Conservation (phyloP, 2,113 vertebrate species). For the Syngnathus typhle region DNA sequence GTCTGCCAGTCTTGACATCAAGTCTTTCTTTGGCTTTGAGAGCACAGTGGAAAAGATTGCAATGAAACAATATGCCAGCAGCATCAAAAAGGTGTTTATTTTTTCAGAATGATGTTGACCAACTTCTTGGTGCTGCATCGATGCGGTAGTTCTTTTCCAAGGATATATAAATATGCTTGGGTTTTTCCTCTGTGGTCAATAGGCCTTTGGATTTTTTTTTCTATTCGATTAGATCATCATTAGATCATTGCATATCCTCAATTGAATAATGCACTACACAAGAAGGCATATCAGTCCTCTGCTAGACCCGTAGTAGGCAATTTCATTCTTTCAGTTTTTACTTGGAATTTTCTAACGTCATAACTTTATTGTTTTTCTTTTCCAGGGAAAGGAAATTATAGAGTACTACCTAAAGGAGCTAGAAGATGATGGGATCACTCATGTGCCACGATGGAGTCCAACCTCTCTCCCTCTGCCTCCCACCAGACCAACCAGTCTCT, state of each 20-base stretch:
- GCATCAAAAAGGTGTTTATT: conserved; percentile 86
- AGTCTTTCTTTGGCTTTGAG: conserved; percentile 98
- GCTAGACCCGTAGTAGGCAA: neutral
- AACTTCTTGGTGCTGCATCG: conserved; percentile 25
- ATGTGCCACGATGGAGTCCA: conserved; percentile 82
- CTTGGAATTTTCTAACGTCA: neutral
- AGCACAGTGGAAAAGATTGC: conserved; percentile 97
- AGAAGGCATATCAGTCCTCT: neutral
- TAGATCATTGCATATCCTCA: neutral
- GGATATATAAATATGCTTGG: neutral
- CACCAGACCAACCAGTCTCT: conserved; percentile 50
- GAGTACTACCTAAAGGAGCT: conserved; percentile 91
- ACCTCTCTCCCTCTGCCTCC: conserved; percentile 29
- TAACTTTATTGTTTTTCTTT: neutral
- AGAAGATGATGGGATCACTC: conserved; percentile 82
- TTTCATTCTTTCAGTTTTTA: neutral
- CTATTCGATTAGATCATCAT: too few relatives aligned
- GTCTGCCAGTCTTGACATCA: conserved; percentile 93
- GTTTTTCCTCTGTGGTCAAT: neutral
- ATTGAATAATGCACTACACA: neutral
- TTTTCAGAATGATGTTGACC: neutral
- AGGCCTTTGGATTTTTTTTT: neutral
- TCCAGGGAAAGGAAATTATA: conserved; percentile 93
- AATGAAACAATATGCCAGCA: conserved; percentile 98
- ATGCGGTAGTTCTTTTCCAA: neutral